Conservation (phyloP, 2,797 vertebrate species). For the Notamacropus eugenii region DNA sequence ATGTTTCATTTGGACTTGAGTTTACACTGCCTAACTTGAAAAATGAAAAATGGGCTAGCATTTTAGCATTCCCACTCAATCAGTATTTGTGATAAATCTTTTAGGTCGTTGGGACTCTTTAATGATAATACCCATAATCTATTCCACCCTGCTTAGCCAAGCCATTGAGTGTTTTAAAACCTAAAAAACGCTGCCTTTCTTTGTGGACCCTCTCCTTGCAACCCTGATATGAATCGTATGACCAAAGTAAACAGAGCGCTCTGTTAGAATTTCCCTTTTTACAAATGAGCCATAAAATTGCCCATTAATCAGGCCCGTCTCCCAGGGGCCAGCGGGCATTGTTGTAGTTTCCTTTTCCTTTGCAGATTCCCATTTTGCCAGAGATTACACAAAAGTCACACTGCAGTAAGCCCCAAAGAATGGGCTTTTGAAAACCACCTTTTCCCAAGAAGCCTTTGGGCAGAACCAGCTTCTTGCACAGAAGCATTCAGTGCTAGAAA, state of each 20-base stretch:
- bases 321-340: constrained; percentile 79
- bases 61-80: constrained; percentile 64
- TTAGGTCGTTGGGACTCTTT: constrained; percentile 68
- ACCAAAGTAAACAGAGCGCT: constrained; percentile 84
- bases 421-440: constrained; percentile 66
- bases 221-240: constrained; percentile 80
- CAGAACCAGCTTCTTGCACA: constrained; percentile 68
- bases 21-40: constrained; percentile 53
- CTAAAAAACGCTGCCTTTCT: constrained; percentile 21
- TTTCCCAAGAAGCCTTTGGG: constrained; percentile 47
- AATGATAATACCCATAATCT: constrained; percentile 66
- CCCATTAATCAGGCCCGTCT: constrained; percentile 83
- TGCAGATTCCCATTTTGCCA: constrained; percentile 82
- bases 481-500: constrained; percentile 55
- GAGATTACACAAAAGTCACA: constrained; percentile 77
- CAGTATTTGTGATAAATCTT: constrained; percentile 79
- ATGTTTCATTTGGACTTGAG: constrained; percentile 68
- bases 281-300: constrained; percentile 87
- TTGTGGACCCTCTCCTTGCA: constrained; percentile 42
- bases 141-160: constrained; percentile 75
- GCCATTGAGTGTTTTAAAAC: constrained; percentile 69
- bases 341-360: constrained; percentile 86
- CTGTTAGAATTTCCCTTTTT: constrained; percentile 84
- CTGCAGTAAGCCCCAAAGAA: constrained; percentile 74
- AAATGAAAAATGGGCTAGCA: constrained; percentile 68